Evolutionary conservation across 1,140 invertebrate species (phyloP), one percentile per base, ranked within the genome.

Genomic region (Vanessa tameamea): DNA sequence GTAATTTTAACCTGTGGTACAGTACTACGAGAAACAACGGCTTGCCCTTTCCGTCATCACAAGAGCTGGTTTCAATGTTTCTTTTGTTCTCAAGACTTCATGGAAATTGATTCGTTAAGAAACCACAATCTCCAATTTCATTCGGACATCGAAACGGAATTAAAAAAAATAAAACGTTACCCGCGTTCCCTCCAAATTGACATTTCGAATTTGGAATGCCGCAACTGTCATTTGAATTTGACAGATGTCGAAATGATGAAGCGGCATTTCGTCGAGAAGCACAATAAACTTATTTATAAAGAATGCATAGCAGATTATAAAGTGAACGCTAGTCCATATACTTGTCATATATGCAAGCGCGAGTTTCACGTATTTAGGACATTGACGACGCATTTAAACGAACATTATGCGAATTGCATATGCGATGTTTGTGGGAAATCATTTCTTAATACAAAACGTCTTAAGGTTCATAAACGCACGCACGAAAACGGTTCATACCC

Each of bases 61-160:
- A 90, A 87, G 47, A 92, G 90, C 78, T 91, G 89, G 88, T 92
- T 92, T 75, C 85, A 83, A 77, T 92, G 90, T 50, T 91, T 92
- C 73, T 92, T 86, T 73, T 92, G 90, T 68, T 67, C 73, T 4
- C 67, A 89, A 80, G 87, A 88, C 43, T 92, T 90, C 53, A 89
- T 90, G 81, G 82, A 90, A 59, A 83, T 92, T 16, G 81, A 82
- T 47, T 69, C 77, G 12, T 78, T 92, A 11, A 77, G 84, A 69
- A 65, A 72, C 2, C 88, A 92, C 64, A 87, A 72, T 0, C 16
- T 66, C 9, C 43, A 79, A 64, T 75, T 57, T 0, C 90, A 90
- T 59, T 9, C 64, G 3, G 77, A 90, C 64, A 72, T 89, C 15
- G 86, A 89, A 7, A 68, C 50, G 0, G 87, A 92, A 81, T 72